Evolutionary conservation across 2,888 invertebrate genomes (phyloP).

Genomic region (Sarcophaga subvicina): DNA sequence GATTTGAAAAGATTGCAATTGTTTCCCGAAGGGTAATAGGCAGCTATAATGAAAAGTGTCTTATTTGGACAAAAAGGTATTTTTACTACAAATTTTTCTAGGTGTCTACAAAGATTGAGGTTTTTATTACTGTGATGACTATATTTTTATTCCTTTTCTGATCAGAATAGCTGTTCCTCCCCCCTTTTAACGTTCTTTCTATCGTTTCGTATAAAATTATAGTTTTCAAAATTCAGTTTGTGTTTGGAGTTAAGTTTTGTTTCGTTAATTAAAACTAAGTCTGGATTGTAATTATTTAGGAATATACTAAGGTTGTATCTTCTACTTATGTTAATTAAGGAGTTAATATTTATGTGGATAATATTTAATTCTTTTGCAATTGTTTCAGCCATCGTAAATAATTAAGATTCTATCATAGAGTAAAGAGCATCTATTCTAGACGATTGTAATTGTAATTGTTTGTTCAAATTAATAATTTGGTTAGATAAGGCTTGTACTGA

Average conservation of each 20-base stretch:
- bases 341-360: neutral
- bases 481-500: no score
- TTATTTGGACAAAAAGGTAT: no score
- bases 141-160: no score
- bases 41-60: no score
- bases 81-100: no score
- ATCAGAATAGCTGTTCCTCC: no score
- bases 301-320: constrained; percentile 6
- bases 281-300: constrained; percentile 7
- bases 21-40: no score
- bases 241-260: constrained; percentile 2
- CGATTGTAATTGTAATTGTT: constrained; percentile 14
- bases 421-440: no score
- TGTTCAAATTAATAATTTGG: no score
- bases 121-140: no score
- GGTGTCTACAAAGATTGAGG: no score
- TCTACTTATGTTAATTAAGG: neutral
- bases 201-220: neutral
- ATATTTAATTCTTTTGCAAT: neutral
- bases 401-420: neutral
- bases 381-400: neutral
- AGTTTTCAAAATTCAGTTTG: neutral
- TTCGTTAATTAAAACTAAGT: constrained; percentile 19
- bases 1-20: no score
- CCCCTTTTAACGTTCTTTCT: neutral